Percentiles rank a stretch among this genome's conserved stretches.
Conservation (phyloP, 2,797 vertebrate species). For the Numenius phaeopus region DNA sequence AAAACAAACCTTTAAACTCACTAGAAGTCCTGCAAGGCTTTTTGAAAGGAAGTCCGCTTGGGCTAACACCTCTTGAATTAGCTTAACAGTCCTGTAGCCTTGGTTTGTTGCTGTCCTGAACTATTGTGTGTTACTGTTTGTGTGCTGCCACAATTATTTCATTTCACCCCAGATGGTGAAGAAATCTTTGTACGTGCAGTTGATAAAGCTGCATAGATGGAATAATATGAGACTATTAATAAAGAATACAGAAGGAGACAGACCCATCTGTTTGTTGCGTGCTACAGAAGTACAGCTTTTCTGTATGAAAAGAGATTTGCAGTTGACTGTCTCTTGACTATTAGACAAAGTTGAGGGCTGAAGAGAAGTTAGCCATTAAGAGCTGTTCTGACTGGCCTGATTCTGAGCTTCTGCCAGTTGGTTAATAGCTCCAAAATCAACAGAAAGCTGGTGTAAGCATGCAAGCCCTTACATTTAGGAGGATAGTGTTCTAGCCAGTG, state of each 20-base stretch:
- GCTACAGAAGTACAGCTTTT: conserved; percentile 2
- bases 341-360: not conserved
- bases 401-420: not conserved
- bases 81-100: conserved; percentile 66
- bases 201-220: conserved; percentile 1
- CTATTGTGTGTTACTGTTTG: conserved; percentile 18
- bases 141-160: conserved; percentile 44
- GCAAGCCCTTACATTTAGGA: not conserved
- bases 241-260: not conserved
- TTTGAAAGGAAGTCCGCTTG: not conserved
- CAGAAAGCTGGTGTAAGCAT: not conserved
- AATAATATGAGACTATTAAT: not conserved
- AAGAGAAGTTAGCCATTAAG: not conserved
- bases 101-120: conserved; percentile 45
- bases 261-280: conserved; percentile 20
- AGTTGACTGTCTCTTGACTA: not conserved
- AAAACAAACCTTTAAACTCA: not conserved
- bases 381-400: not conserved
- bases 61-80: conserved; percentile 37
- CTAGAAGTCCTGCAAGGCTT: not conserved
- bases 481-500: not conserved
- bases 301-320: not conserved
- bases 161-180: conserved; percentile 42
- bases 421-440: conserved; percentile 3
- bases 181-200: conserved; percentile 2